phyloP scores from a whole-genome alignment of 2,888 invertebrate genomes.

The Lamellibrachia columna region DNA sequence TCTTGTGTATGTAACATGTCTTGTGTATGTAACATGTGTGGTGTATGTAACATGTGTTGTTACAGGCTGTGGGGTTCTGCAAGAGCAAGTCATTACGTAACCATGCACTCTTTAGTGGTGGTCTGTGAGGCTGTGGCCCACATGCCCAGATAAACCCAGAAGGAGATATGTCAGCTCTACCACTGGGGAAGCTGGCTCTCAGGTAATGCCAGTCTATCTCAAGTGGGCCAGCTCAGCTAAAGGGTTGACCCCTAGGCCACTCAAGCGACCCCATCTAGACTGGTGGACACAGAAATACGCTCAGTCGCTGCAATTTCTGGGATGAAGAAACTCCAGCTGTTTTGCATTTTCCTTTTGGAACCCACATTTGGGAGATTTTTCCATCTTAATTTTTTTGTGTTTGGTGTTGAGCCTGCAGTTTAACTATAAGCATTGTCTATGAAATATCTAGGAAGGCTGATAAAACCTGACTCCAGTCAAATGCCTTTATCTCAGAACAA shows the following conservation, averaged over 20 bases:
- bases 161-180: background rate
- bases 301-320: background rate
- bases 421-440: background rate
- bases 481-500: background rate
- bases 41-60: background rate
- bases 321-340: background rate
- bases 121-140: background rate
- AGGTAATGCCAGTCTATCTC: background rate
- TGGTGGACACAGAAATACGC: background rate
- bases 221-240: background rate
- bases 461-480: background rate
- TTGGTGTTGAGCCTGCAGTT: background rate
- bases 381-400: background rate
- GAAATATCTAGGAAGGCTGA: background rate
- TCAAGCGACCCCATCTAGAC: background rate
- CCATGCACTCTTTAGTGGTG: background rate
- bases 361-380: background rate
- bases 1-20: background rate
- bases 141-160: background rate
- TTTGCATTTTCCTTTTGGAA: background rate
- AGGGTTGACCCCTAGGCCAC: background rate
- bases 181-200: background rate
- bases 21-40: background rate
- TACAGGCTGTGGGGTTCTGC: background rate
- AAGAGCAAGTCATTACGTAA: background rate